Evolutionary conservation across 1,140 invertebrate species (phyloP), one percentile per base, ranked within the genome.

Genomic region (Radopholus similis): DNA sequence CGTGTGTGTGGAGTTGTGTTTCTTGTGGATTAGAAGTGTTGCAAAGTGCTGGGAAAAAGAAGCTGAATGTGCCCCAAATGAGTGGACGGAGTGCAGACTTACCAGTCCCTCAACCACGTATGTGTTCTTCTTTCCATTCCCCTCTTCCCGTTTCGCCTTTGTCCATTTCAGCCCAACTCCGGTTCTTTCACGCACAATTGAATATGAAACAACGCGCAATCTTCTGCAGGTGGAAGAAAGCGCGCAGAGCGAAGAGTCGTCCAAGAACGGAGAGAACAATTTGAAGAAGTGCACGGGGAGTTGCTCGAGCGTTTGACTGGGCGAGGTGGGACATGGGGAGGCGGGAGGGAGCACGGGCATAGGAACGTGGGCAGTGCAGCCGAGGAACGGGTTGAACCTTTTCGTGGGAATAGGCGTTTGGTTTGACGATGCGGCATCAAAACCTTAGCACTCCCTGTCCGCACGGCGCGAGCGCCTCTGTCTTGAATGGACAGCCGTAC

Each of bases 361-460:
- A 1, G 40, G 59, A 32, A 26, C 59, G n/a, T 62, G 49, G 13
- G 47, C 59, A 30, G 40, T 23, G 9, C 32, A 4, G 18, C 40
- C 42, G 23, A 62, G 34, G 18, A 62, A 62, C 9, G 59, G 32
- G 18, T 62, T 62, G 49, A 49, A 62, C 32, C 59, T 62, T 18
- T 26, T 38, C 32, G 13, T n/a, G 42, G 42, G n/a, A 47, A 4
- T 47, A 23, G n/a, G 42, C 42, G 26, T 1, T 18, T 18, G 38
- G 38, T 13, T 18, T 42, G 11, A 13, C 11, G 38, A 42, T 42
- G 11, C 38, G 2, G 18, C 1, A 13, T 42, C 38, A 42, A 42
- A 42, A 42, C 1, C 11, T 42, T 2, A 1, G 18, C 11, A 1
- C 11, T 42, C 38, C 11, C 38, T 13, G 18, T 1, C 11, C n/a